Evolutionary conservation across 2,888 invertebrate species (phyloP).

Genomic region (Pachydiplax longipennis): DNA sequence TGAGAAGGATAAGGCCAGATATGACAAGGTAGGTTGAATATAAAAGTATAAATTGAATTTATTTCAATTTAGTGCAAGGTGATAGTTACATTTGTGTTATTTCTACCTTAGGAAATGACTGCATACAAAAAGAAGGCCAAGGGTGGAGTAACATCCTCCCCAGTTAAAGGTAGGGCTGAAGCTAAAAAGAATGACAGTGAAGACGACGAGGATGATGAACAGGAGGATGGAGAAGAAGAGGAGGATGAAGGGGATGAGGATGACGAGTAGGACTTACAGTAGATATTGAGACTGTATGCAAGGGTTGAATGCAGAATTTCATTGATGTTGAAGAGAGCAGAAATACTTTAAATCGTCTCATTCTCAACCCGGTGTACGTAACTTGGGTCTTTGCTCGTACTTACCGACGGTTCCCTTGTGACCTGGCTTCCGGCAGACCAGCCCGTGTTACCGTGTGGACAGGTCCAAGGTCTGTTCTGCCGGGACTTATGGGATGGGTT

Average conservation of each 20-base stretch:
- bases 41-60: not conserved
- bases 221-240: conserved; percentile 69
- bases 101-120: conserved; percentile 76
- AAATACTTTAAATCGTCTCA: conserved; percentile 54
- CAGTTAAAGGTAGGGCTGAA: conserved; percentile 61
- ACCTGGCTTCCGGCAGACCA: conserved; percentile 42
- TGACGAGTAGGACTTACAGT: conserved; percentile 61
- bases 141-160: conserved; percentile 60
- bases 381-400: conserved; percentile 46
- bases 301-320: conserved; percentile 42
- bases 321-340: conserved; percentile 44
- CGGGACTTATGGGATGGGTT: conserved; percentile 40
- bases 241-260: conserved; percentile 72
- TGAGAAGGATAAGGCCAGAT: conserved; percentile 93
- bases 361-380: conserved; percentile 60
- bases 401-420: conserved; percentile 46
- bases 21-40: conserved; percentile 85
- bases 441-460: conserved; percentile 43
- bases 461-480: conserved; percentile 45
- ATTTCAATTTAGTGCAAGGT: not conserved
- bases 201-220: conserved; percentile 63
- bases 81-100: conserved; percentile 46
- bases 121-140: conserved; percentile 80
- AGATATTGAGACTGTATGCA: conserved; percentile 31
- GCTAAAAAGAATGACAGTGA: conserved; percentile 54